These are phyloP conservation scores for Archilochus colubris DNA, from an alignment of 2,113 vertebrate genomes.

Conservation along the genomic window DNA sequence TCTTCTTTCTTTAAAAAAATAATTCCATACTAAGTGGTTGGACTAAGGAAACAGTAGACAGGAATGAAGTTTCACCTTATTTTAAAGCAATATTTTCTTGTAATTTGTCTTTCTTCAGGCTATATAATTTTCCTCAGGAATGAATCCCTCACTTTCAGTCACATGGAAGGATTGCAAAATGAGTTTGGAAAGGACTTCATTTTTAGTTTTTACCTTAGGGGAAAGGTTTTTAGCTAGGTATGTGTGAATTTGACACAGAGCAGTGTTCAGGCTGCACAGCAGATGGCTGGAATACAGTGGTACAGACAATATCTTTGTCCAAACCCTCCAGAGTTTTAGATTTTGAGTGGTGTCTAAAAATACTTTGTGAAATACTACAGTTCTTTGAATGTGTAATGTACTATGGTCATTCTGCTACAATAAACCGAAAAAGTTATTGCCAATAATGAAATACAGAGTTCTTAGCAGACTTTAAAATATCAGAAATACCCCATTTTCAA, in stretches of 20 bases:
- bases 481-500: not conserved
- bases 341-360: not conserved
- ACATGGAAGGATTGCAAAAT: not conserved
- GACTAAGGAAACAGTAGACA: not conserved
- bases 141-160: not conserved
- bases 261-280: not conserved
- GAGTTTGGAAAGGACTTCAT: not conserved
- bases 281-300: not conserved
- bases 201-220: not conserved
- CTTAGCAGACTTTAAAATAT: not conserved
- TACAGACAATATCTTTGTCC: not conserved
- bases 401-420: not conserved
- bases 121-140: not conserved
- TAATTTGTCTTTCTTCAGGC: not conserved
- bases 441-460: not conserved
- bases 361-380: accelerated
- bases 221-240: not conserved
- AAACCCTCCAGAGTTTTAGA: not conserved
- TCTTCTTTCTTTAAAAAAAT: not conserved
- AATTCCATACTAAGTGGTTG: not conserved
- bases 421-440: not conserved
- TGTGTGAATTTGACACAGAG: not conserved
- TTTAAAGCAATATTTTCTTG: not conserved
- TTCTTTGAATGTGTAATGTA: not conserved
- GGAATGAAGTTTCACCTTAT: not conserved